These are phyloP conservation scores for Vannuccia rotundouncinata DNA, from an alignment of 2,888 invertebrate genomes.

Conservation along the genomic window DNA sequence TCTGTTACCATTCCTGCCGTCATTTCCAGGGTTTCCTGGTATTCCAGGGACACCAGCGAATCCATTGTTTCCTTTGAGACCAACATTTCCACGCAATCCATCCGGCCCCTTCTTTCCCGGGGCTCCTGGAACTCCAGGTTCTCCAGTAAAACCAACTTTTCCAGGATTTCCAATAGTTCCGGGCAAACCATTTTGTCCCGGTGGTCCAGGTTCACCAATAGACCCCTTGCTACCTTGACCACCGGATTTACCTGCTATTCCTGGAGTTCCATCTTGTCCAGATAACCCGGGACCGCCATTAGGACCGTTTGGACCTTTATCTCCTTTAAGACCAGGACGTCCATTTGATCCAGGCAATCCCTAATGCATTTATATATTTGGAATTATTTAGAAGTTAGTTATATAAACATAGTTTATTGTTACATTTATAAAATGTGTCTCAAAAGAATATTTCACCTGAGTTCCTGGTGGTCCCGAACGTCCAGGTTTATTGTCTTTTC, in stretches of 20 bases:
- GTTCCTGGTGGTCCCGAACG: slow-evolving; percentile 10
- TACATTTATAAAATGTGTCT: not conserved
- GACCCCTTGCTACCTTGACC: slow-evolving; percentile 4
- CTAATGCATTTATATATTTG: not conserved
- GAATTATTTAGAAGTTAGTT: not conserved
- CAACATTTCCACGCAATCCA: slow-evolving; percentile 1
- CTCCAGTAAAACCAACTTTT: not conserved
- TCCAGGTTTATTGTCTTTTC: slow-evolving; percentile 27
- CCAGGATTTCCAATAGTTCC: slow-evolving; percentile 29
- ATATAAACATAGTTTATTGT: not conserved
- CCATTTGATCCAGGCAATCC: not conserved
- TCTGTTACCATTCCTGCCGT: not conserved
- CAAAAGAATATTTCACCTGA: slow-evolving; percentile 7
- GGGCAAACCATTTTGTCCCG: slow-evolving; percentile 6
- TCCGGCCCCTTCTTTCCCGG: not conserved
- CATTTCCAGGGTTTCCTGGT: not conserved
- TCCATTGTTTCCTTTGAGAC: slow-evolving; percentile 1
- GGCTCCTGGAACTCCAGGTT: slow-evolving; percentile 33
- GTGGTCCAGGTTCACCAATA: not conserved
- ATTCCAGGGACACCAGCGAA: not conserved
- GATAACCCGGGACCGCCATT: not conserved
- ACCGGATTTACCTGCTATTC: not conserved
- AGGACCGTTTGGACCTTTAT: not conserved
- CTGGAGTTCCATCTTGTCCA: not conserved
- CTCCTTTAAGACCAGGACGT: slow-evolving; percentile 15